phyloP scores from a whole-genome alignment of 2,113 vertebrate genomes.

The Apteryx owenii region DNA sequence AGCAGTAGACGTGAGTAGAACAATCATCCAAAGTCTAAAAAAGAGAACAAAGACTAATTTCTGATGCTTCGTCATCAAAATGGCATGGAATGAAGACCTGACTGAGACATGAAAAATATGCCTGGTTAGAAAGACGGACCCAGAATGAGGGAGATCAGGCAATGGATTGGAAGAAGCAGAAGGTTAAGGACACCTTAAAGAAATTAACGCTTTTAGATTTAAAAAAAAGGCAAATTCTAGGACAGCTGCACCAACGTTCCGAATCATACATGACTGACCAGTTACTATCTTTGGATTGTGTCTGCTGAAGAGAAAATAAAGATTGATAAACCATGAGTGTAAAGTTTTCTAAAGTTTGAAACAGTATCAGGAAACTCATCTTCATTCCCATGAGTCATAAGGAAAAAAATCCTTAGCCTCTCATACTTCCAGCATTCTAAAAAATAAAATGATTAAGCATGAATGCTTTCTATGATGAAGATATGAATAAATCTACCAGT shows the following conservation, averaged over 20 bases:
- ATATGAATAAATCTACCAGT: background rate
- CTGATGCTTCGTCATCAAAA: background rate
- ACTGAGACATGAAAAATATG: background rate
- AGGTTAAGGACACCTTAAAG: background rate
- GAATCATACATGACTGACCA: background rate
- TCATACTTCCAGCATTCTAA: background rate
- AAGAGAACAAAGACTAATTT: background rate
- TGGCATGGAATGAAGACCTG: background rate
- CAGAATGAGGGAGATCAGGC: background rate
- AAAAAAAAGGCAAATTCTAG: background rate
- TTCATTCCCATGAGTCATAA: background rate
- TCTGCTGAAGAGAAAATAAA: background rate
- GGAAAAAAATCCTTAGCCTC: background rate
- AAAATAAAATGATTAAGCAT: background rate
- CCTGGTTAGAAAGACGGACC: background rate
- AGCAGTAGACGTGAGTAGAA: background rate
- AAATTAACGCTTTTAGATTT: background rate
- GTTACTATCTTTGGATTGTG: background rate
- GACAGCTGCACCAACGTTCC: background rate
- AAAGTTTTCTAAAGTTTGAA: background rate
- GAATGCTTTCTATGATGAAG: background rate
- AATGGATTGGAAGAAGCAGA: background rate
- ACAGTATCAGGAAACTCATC: background rate
- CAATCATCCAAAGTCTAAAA: background rate
- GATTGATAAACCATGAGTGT: background rate